These are phyloP conservation scores for Hyposoter didymator DNA, from an alignment of 2,888 invertebrate genomes.

Conservation along the genomic window DNA sequence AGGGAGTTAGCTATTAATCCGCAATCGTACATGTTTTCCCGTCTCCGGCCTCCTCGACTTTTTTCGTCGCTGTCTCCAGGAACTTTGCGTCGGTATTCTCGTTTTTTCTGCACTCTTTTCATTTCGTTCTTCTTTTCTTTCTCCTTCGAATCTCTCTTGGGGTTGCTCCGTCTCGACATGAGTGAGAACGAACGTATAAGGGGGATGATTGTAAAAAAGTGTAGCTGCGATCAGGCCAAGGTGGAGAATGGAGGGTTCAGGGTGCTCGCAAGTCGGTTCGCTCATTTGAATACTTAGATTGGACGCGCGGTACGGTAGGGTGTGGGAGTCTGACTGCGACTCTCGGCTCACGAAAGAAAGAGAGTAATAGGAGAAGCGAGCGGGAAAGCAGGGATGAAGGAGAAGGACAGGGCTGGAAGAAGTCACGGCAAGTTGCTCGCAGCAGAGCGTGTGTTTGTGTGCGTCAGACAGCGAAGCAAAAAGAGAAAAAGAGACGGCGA, in stretches of 20 bases:
- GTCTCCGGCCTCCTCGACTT: slow-evolving; percentile 11
- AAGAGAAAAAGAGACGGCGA: slow-evolving; percentile 48
- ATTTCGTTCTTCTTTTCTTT: slow-evolving; percentile 1
- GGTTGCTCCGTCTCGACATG: slow-evolving; percentile 13
- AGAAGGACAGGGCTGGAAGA: slow-evolving; percentile 40
- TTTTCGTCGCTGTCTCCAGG: slow-evolving; percentile 3
- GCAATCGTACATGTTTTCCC: slow-evolving; percentile 55
- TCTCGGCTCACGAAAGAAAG: slow-evolving; percentile 55
- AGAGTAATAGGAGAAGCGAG: slow-evolving; percentile 21
- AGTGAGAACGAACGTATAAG: slow-evolving; percentile 56
- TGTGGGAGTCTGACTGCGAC: slow-evolving; percentile 39
- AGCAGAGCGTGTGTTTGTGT: slow-evolving; percentile 48
- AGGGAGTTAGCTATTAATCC: slow-evolving; percentile 64
- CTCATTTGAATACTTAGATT: slow-evolving; percentile 85
- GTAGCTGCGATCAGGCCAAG: slow-evolving; percentile 73
- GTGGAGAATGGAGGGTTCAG: slow-evolving; percentile 35
- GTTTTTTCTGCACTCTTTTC: not conserved
- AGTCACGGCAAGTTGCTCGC: slow-evolving; percentile 54
- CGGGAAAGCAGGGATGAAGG: no score
- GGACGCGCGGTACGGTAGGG: slow-evolving; percentile 79
- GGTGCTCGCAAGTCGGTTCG: slow-evolving; percentile 76
- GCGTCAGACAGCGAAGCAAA: slow-evolving; percentile 42
- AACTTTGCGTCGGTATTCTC: slow-evolving; percentile 1
- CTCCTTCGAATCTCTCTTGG: slow-evolving; percentile 34
- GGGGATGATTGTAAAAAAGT: slow-evolving; percentile 79